Conservation (phyloP, 2,797 vertebrate species). For the Lepilemur ruficaudatus region DNA sequence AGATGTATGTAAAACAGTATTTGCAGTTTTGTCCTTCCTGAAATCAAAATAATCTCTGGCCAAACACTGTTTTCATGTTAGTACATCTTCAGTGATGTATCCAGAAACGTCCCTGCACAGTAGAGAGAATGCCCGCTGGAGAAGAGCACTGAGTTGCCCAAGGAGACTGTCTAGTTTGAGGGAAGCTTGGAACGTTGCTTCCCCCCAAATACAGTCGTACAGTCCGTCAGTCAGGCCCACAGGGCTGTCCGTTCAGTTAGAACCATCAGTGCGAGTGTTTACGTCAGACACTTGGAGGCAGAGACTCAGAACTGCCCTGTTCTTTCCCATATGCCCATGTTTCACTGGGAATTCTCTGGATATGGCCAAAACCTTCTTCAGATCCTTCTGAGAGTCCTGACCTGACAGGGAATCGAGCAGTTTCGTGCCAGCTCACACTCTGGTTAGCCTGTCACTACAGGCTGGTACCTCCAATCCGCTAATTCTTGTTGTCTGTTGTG, state of each 20-base stretch:
- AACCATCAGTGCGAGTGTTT: background rate
- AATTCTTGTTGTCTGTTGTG: background rate
- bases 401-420: background rate
- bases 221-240: background rate
- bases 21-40: background rate
- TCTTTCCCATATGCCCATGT: background rate
- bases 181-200: background rate
- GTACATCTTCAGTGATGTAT: background rate
- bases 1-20: background rate
- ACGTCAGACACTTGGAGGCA: background rate
- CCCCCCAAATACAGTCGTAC: background rate
- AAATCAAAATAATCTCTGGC: background rate
- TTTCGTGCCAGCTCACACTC: background rate
- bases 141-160: background rate
- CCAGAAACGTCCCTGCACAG: background rate
- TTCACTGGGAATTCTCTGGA: background rate
- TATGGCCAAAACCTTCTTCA: background rate
- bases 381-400: background rate
- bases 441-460: background rate
- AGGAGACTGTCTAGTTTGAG: background rate
- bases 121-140: background rate
- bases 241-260: background rate
- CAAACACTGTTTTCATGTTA: background rate
- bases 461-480: background rate
- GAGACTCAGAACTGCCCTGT: background rate